Conservation (phyloP, 2,797 vertebrate species). For the Adelosebastes latens region DNA sequence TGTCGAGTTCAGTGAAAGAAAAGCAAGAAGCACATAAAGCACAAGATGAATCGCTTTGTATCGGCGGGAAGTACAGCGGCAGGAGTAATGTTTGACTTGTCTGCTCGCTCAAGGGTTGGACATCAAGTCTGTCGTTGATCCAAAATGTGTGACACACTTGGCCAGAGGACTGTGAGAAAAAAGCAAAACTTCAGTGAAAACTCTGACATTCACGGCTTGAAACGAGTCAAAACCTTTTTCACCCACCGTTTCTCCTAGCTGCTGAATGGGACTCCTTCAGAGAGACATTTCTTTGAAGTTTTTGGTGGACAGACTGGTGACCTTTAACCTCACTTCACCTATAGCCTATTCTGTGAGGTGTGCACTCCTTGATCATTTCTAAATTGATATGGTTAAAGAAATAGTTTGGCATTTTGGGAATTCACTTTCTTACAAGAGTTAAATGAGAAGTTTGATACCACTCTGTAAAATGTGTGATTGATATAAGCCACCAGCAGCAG, state of each 20-base stretch:
- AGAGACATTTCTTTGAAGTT: not conserved
- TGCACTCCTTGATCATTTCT: not conserved
- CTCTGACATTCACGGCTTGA: not conserved
- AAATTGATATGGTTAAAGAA: not conserved
- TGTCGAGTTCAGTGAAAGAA: slow-evolving; percentile 15
- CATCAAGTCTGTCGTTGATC: slow-evolving; percentile 20
- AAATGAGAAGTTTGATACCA: not conserved
- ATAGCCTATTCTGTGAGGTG: not conserved
- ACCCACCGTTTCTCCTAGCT: not conserved
- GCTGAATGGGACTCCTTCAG: not conserved
- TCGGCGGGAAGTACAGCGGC: slow-evolving; percentile 14
- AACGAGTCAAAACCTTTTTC: not conserved
- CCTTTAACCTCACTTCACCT: not conserved
- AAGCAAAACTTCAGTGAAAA: slow-evolving; percentile 14
- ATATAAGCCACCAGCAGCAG: not conserved
- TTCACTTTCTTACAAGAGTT: not conserved
- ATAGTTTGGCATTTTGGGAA: not conserved
- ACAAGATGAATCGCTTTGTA: slow-evolving; percentile 33
- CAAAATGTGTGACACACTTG: slow-evolving; percentile 28
- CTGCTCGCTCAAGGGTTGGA: slow-evolving; percentile 40
- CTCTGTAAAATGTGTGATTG: not conserved
- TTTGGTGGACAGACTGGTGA: not conserved
- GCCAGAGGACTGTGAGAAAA: slow-evolving; percentile 4
- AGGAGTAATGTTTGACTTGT: slow-evolving; percentile 37
- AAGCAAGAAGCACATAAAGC: slow-evolving; percentile 18